Evolutionary conservation across 2,888 invertebrate species (phyloP).

Genomic region (Acronicta alni): DNA sequence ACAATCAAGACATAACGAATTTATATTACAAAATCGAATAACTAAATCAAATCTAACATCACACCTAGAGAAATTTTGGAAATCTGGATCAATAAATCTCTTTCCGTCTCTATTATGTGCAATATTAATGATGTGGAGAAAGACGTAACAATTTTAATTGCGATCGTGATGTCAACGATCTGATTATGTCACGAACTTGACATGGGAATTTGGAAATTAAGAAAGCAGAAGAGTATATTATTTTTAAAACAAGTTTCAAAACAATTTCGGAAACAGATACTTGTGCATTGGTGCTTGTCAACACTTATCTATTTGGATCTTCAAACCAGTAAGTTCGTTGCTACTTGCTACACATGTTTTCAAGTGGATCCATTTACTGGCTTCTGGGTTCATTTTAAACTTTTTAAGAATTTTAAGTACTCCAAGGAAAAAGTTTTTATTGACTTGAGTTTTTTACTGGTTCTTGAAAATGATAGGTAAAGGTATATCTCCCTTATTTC

Average conservation of each 20-base stretch:
- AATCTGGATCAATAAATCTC: conserved; percentile 45
- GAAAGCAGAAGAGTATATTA: conserved; percentile 26
- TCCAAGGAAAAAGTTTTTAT: not conserved
- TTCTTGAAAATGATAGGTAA: too few species aligned
- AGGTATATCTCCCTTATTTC: too few species aligned
- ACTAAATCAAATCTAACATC: conserved; percentile 11
- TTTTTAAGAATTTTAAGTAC: not conserved
- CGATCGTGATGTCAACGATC: conserved; percentile 10
- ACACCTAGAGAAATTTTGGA: conserved; percentile 30
- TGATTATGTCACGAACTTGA: conserved; percentile 37
- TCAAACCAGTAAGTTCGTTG: conserved; percentile 28
- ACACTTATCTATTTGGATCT: conserved; percentile 44
- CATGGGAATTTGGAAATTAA: conserved; percentile 36
- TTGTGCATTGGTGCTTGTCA: conserved; percentile 21
- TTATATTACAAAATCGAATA: conserved; percentile 20
- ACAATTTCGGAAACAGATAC: conserved; percentile 21
- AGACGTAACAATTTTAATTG: conserved; percentile 21
- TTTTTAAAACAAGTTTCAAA: conserved; percentile 18
- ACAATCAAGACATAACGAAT: conserved; percentile 4
- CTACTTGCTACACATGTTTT: conserved; percentile 34
- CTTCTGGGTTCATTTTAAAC: conserved; percentile 10
- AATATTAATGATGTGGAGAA: conserved; percentile 18
- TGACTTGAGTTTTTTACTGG: too few species aligned
- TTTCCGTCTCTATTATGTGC: conserved; percentile 4
- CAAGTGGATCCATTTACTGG: conserved; percentile 31